A percentile compares a stretch with the other conserved stretches of the same genome.
Conservation (phyloP, 2,113 vertebrate species). For the Cyanoramphus novaezelandiae region DNA sequence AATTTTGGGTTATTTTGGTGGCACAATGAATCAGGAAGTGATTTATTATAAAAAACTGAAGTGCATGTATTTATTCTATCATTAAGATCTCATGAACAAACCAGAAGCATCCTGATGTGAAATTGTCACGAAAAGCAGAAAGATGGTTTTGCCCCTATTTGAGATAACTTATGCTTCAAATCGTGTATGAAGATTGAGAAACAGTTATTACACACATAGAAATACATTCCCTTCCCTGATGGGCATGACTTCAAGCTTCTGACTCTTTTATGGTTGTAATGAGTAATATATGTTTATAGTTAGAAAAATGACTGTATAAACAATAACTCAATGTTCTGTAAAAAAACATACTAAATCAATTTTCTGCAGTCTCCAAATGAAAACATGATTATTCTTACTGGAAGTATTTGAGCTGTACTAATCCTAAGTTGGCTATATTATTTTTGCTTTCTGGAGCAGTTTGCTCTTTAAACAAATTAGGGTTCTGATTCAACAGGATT, state of each 20-base stretch:
- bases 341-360: background rate
- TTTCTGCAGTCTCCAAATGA: background rate
- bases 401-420: conserved; percentile 11
- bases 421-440: background rate
- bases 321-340: conserved; percentile 27
- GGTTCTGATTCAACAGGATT: conserved; percentile 12
- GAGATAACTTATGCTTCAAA: background rate
- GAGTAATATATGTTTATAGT: conserved; percentile 6
- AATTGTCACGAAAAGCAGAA: background rate
- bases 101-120: background rate
- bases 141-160: background rate
- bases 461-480: conserved; percentile 20
- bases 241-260: background rate
- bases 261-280: background rate
- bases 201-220: background rate
- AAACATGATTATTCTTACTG: conserved; percentile 26
- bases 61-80: background rate
- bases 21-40: background rate
- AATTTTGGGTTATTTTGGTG: background rate
- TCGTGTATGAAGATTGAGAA: background rate
- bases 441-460: conserved; percentile 26
- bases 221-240: background rate
- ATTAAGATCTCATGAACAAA: background rate
- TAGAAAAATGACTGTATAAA: conserved; percentile 10
- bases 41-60: background rate